Base-by-base conservation (phyloP, 1,140 invertebrate species). In the Penaeus indicus region DNA sequence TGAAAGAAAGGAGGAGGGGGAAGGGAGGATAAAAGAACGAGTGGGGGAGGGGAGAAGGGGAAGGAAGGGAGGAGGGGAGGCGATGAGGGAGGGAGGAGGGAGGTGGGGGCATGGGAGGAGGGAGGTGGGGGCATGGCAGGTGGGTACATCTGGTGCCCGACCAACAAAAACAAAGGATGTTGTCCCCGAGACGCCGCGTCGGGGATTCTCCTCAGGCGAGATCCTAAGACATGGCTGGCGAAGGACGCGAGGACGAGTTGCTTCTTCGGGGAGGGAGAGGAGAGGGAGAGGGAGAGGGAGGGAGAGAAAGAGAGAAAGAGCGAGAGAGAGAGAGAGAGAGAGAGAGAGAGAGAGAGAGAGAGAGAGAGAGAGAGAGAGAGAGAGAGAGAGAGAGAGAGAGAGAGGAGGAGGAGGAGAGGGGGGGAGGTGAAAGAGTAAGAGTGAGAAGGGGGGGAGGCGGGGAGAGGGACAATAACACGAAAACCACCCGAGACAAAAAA, bases 121-220 rank as follows among this genome's bases (percentile, higher is more conserved):
- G 67, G 67, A 13, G 67, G 67, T 4, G 67, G 32, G 67, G 67
- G 67, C n/a, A 72, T n/a, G 32, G 32, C n/a, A 32, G 67, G 67
- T 72, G 67, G 67, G 67, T 25, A 72, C n/a, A 32, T n/a, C n/a
- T n/a, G 67, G 67, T 72, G 32, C 32, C 32, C 67, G 67, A 72
- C 32, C 67, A 32, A 72, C 54, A 54, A 54, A 54, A 54, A 54
- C 54, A 54, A 54, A 54, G 54, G 54, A 54, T 54, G 11, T 54
- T 54, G 54, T 54, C 54, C 54, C 54, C 54, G 54, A 54, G 54
- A 54, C 54, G 54, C 54, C 54, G 54, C 54, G 54, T 54, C 54
- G 54, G 54, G 54, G 54, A 54, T 54, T 54, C 54, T 54, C 54
- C 54, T 54, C 10, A 54, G 54, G 54, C 54, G 54, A 54, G 16